These are phyloP conservation scores for Dinocampus coccinellae DNA, from an alignment of 2,888 invertebrate species.

Conservation along the genomic window DNA sequence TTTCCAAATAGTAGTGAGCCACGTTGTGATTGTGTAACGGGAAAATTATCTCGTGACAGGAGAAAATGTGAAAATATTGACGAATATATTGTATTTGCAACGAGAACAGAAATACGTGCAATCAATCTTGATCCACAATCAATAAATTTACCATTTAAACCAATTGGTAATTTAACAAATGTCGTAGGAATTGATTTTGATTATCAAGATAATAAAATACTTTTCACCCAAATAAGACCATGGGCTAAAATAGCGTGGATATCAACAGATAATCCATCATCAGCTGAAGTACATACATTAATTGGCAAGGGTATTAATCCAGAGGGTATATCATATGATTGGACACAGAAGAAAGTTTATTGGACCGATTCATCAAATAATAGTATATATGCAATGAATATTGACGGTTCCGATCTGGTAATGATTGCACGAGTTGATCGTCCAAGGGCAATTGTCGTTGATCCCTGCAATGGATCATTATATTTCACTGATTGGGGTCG, in stretches of 20 bases:
- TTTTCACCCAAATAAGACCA: constrained; percentile 94
- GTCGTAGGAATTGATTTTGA: constrained; percentile 97
- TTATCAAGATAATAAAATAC: constrained; percentile 85
- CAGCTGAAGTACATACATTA: constrained; percentile 76
- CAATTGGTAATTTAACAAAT: constrained; percentile 88
- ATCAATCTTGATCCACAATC: constrained; percentile 89
- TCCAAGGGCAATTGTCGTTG: constrained; percentile 94
- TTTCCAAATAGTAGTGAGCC: constrained; percentile 80
- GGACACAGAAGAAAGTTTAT: constrained; percentile 97
- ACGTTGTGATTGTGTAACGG: constrained; percentile 93
- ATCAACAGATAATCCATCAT: constrained; percentile 78
- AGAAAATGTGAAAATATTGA: constrained; percentile 86
- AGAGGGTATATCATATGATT: constrained; percentile 95
- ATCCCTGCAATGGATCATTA: constrained; percentile 95
- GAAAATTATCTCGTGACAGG: constrained; percentile 77
- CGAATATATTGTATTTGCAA: constrained; percentile 94
- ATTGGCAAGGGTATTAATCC: constrained; percentile 88
- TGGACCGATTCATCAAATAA: constrained; percentile 98
- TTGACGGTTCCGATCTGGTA: constrained; percentile 87
- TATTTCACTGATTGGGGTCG: constrained; percentile 98
- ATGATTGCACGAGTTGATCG: constrained; percentile 95
- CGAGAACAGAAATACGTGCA: constrained; percentile 92
- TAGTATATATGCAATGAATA: constrained; percentile 94
- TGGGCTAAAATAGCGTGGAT: constrained; percentile 90
- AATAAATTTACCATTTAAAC: constrained; percentile 86